phyloP scores from a whole-genome alignment of 2,797 vertebrate species.

The Aselliscus stoliczkanus region DNA sequence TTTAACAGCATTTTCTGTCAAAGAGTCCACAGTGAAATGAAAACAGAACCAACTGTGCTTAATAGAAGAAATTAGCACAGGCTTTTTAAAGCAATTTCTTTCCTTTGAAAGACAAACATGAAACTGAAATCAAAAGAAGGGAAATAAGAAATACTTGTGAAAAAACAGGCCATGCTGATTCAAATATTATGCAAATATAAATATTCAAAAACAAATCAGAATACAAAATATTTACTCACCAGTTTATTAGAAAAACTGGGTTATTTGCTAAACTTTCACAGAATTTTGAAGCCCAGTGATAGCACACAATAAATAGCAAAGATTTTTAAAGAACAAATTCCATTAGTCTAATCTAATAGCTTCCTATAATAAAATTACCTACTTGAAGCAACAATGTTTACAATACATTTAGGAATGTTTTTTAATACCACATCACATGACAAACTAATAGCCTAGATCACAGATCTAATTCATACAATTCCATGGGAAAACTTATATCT shows the following conservation, averaged over 20 bases:
- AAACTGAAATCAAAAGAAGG: constrained; percentile 43
- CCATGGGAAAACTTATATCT: background rate
- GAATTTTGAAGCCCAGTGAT: background rate
- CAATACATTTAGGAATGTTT: background rate
- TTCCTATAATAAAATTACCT: constrained; percentile 22
- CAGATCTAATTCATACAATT: background rate
- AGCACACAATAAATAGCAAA: background rate
- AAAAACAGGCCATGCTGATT: background rate
- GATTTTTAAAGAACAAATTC: background rate
- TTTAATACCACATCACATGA: background rate
- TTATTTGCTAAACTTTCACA: background rate
- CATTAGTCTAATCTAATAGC: background rate
- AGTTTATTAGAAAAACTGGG: constrained; percentile 2
- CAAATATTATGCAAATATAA: background rate
- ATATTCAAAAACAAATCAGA: constrained; percentile 18
- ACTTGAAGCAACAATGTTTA: background rate
- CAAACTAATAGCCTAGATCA: background rate
- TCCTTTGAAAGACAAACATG: constrained; percentile 23
- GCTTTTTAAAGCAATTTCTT: constrained; percentile 10
- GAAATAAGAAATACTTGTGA: background rate
- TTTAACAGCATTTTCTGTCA: constrained; percentile 39
- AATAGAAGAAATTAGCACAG: background rate
- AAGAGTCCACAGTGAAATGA: background rate
- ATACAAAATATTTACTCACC: background rate
- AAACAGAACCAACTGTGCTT: background rate